Evolutionary conservation across 1,140 invertebrate species (phyloP), one percentile per base, ranked within the genome.

Genomic region (Mya arenaria): DNA sequence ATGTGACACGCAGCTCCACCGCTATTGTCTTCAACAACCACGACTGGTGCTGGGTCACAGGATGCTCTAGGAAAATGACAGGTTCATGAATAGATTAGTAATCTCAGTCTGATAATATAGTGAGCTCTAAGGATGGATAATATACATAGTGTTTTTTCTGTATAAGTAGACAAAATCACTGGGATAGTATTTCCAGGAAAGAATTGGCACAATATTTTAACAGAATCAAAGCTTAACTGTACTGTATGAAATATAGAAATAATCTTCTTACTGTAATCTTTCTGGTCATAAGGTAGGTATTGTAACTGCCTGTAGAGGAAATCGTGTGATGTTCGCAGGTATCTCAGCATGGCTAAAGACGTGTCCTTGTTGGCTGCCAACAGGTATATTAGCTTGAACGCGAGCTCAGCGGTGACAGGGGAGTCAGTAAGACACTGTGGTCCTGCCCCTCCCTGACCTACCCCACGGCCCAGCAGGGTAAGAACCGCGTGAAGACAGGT

Each of bases 401-500:
- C 92, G 2, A 94, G 87, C 82, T 94, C 94, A n/a, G 93, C 87
- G 5, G 94, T 84, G 19, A 85, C 81, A 6, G 90, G 92, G 5
- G 84, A 89, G 71, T 91, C 85, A 19, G 81, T 82, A n/a, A 91
- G 77, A 84, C 91, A 92, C n/a, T 81, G 80, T 23, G 93, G 84
- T 94, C 95, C 73, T 93, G 94, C 90, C n/a, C 77, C 77, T 95
- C 95, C 32, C 94, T 84, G 93, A 25, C 94, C 93, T 1, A 95
- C 84, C 32, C 95, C 95, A 6, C 94, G 91, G 71, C 97, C 96
- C 48, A 98, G 90, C 17, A 97, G 94, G 25, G 95, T 94, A 1
- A 98, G 92, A 62, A 97, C 92, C 0, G 97, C 96, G 92, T 98
- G 97, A 0, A 98, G 93, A 88, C 97, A 98, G 0, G 96, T 97